Evolutionary conservation across 2,888 invertebrate genomes (phyloP).

Genomic region (Vesta saturnalis): DNA sequence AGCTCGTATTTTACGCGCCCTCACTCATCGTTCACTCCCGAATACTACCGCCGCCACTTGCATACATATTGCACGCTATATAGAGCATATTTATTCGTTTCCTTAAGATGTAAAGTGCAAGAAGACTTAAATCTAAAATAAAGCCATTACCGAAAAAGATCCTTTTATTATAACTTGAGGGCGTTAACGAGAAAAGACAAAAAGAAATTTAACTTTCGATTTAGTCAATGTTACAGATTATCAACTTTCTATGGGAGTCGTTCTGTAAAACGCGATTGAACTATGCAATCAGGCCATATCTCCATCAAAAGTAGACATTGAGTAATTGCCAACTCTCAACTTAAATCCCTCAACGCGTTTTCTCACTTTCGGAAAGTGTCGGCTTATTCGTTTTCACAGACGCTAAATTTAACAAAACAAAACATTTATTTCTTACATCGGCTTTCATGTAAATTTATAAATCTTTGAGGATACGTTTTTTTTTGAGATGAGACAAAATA

Average conservation of each 20-base stretch:
- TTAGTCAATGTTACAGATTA: constrained; percentile 43
- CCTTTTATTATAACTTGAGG: too few relatives aligned
- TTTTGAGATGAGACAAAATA: background rate
- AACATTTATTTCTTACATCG: constrained; percentile 23
- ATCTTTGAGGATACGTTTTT: background rate
- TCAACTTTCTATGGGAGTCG: constrained; percentile 41
- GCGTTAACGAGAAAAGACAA: constrained; percentile 9
- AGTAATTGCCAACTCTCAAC: constrained; percentile 56
- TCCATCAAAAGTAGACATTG: constrained; percentile 53
- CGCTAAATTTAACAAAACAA: constrained; percentile 39
- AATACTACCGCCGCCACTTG: constrained; percentile 30
- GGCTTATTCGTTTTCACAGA: constrained; percentile 41
- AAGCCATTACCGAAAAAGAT: too few relatives aligned
- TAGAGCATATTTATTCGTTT: constrained; percentile 32
- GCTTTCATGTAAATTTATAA: constrained; percentile 15
- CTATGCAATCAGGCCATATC: constrained; percentile 48
- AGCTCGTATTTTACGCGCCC: constrained; percentile 35
- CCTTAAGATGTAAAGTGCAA: too few relatives aligned
- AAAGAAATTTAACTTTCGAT: background rate
- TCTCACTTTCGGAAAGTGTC: constrained; percentile 52
- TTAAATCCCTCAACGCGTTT: constrained; percentile 54
- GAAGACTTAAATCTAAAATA: constrained; percentile 35
- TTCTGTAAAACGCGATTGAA: constrained; percentile 35
- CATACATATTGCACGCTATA: constrained; percentile 38
- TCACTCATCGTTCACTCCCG: constrained; percentile 32